phyloP scores from a whole-genome alignment of 2,113 vertebrate species.

The Dissostichus mawsoni region DNA sequence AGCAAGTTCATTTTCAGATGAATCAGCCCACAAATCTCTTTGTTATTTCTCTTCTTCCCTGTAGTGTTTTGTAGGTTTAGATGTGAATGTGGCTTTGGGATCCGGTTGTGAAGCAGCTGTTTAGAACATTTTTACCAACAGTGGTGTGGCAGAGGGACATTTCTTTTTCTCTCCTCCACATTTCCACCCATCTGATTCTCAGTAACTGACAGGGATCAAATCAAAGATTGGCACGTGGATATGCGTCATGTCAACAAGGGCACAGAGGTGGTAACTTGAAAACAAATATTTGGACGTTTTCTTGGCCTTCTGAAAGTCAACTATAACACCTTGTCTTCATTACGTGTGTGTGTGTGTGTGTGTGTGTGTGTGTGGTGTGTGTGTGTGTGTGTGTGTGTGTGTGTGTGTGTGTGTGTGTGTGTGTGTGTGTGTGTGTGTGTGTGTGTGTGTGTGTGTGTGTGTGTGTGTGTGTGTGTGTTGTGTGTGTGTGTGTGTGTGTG shows the following conservation, averaged over 20 bases:
- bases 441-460: constrained; percentile 11
- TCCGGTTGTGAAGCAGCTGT: constrained; percentile 9
- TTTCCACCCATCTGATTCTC: constrained; percentile 49
- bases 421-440: constrained; percentile 9
- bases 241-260: background rate
- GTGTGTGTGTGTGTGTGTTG: constrained; percentile 12
- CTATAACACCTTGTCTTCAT: constrained; percentile 48
- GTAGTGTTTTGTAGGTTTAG: constrained; percentile 31
- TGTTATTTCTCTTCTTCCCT: constrained; percentile 25
- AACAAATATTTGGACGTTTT: constrained; percentile 13
- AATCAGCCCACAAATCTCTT: constrained; percentile 53
- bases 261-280: constrained; percentile 12
- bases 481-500: constrained; percentile 11
- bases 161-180: constrained; percentile 38
- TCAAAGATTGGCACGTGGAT: constrained; percentile 34
- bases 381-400: constrained; percentile 6
- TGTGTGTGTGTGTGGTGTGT: constrained; percentile 6
- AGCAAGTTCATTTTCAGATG: constrained; percentile 1
- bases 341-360: constrained; percentile 29
- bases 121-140: constrained; percentile 9
- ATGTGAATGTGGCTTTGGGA: constrained; percentile 42
- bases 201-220: constrained; percentile 21
- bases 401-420: constrained; percentile 12
- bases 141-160: constrained; percentile 21
- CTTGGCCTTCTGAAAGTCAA: constrained; percentile 5